These are phyloP conservation scores for Uria aalge DNA, from an alignment of 2,113 vertebrate species.

Conservation along the genomic window DNA sequence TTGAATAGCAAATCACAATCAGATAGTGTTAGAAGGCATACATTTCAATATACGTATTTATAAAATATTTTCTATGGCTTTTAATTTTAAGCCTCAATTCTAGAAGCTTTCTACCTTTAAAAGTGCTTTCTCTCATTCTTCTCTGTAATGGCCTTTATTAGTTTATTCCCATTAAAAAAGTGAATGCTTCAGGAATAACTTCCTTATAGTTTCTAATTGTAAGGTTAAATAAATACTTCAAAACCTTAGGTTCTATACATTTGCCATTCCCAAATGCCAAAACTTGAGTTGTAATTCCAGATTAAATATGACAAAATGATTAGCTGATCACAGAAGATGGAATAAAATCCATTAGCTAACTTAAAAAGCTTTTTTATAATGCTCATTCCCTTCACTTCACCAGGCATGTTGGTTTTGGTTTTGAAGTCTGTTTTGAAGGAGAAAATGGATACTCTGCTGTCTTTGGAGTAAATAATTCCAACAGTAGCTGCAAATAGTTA, in stretches of 20 bases:
- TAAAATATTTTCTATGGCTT: neutral
- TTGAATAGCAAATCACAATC: neutral
- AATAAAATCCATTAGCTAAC: neutral
- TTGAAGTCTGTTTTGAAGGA: neutral
- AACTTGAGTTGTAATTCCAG: neutral
- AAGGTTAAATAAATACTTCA: neutral
- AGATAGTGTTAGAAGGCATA: neutral
- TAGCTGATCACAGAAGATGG: neutral
- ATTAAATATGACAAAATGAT: neutral
- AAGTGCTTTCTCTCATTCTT: neutral
- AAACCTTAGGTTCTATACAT: neutral
- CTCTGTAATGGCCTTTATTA: neutral
- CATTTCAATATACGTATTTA: neutral
- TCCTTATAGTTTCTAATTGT: neutral
- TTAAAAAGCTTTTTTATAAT: neutral
- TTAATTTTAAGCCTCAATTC: neutral
- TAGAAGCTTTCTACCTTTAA: neutral
- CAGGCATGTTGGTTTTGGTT: neutral
- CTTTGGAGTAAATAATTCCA: neutral
- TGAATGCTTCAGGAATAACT: neutral
- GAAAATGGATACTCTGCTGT: neutral
- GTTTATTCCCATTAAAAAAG: neutral
- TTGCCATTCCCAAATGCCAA: neutral
- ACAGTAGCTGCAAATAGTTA: neutral
- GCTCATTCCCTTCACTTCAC: neutral